Base-by-base conservation (phyloP, 2,797 vertebrate genomes). In the Sebastes vulpes region DNA sequence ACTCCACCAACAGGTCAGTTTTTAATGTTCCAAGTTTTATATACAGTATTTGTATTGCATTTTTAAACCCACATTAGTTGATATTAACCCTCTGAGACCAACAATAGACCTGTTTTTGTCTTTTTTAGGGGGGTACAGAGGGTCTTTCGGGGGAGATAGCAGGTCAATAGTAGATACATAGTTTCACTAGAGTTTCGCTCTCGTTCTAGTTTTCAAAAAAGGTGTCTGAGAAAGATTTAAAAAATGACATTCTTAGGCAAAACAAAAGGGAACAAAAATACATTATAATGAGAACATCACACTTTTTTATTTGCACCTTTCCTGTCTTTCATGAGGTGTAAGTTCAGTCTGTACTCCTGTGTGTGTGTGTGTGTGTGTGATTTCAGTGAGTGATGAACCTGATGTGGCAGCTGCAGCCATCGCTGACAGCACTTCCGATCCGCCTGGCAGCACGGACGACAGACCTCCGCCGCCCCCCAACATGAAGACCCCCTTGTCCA, bases 1-100 rank as follows among this genome's bases (percentile, higher is more conserved):
- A 89, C 88, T 1, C 69, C 77, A 12, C 77, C 89, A 32, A 29
- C 95, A 57, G 92, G 94, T 95, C 52, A 10, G 75, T 58, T 29
- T 31, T 48, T 0, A 14, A 3, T 56, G 2, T 3, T 42, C 2
- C 0, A 46, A 1, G n/a, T 26, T 21, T 29, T 1, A 25, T 20
- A 26, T 11, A 29, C 28, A 29, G 28, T 29, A 3, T 67, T 35
- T 74, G 6, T 20, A 5, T 29, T 28, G 4, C 11, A 48, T 48
- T 42, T 60, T 31, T 21, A 31, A 70, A 35, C 5, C 2, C 1
- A 5, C 2, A n/a, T n/a, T 2, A 16, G 6, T 35, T 64, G n/a
- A 53, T 26, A 9, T 42, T 18, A 38, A 38, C 35, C 35, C 35
- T 38, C 11, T 38, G 35, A 38, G 2, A 38, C 2, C 4, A 35